Conservation (phyloP, 35 echinoderm and acorn worm genomes). For the Heliocidaris erythrogramma region DNA sequence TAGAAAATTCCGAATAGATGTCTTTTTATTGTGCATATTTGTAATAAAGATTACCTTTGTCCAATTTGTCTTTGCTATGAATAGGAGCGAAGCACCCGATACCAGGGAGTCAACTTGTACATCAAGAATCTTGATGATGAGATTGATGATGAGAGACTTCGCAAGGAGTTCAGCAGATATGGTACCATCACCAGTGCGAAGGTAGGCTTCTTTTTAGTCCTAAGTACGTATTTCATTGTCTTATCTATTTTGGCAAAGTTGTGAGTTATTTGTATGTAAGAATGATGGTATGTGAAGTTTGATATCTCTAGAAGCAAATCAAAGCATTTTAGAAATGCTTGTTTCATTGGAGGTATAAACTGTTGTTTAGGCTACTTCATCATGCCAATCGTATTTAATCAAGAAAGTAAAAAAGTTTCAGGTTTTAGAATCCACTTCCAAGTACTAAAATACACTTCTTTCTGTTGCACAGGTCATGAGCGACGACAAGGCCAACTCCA, state of each 20-base stretch:
- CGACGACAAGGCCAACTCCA: slow-evolving; percentile 74
- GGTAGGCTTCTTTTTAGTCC: slow-evolving; percentile 35
- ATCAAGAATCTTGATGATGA: slow-evolving; percentile 99
- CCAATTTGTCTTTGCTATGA: background rate
- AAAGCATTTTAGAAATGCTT: too few relatives aligned
- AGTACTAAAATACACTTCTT: background rate
- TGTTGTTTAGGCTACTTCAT: too few relatives aligned
- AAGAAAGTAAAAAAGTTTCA: too few relatives aligned
- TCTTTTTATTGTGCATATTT: background rate
- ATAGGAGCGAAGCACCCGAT: slow-evolving; percentile 76
- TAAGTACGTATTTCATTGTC: too few relatives aligned
- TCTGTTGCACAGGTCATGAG: slow-evolving; percentile 77
- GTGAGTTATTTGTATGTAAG: too few relatives aligned
- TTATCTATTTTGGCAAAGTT: too few relatives aligned
- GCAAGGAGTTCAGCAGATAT: slow-evolving; percentile 90
- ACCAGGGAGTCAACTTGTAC: slow-evolving; percentile 97
- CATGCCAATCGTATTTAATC: too few relatives aligned
- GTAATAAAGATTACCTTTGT: background rate
- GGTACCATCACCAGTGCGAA: slow-evolving; percentile 97
- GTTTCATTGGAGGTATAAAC: too few relatives aligned
- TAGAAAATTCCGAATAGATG: too few relatives aligned
- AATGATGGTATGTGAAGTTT: too few relatives aligned
- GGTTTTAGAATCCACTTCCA: too few relatives aligned
- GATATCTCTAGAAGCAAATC: too few relatives aligned
- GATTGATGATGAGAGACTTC: slow-evolving; percentile 83